Conservation (phyloP, 2,797 vertebrate species). For the Triplophysa bombifrons region DNA sequence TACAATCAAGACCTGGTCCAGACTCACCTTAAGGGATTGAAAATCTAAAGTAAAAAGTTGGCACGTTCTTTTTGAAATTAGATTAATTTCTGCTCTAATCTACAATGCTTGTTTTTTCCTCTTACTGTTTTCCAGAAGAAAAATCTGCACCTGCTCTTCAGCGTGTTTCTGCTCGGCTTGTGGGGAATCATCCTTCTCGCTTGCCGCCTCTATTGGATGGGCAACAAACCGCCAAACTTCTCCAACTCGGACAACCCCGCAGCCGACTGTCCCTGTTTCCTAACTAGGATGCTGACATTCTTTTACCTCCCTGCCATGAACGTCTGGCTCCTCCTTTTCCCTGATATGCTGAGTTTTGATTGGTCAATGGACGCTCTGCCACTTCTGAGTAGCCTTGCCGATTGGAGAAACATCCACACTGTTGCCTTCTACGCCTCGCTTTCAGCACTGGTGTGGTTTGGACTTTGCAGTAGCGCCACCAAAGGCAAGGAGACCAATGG, state of each 20-base stretch:
- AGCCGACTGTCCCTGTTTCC: constrained; percentile 86
- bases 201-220: constrained; percentile 97
- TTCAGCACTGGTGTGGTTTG: constrained; percentile 81
- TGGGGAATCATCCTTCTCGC: constrained; percentile 89
- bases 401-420: constrained; percentile 91
- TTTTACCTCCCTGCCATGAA: constrained; percentile 91
- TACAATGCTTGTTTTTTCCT: constrained; percentile 40
- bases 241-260: constrained; percentile 99
- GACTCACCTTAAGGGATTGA: constrained; percentile 32
- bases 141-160: constrained; percentile 85
- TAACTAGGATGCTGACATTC: constrained; percentile 90
- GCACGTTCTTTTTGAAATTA: neutral
- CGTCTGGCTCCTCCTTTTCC: constrained; percentile 93
- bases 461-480: constrained; percentile 74
- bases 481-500: constrained; percentile 81
- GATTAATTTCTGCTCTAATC: constrained; percentile 11
- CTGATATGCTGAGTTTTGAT: constrained; percentile 95
- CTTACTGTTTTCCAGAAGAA: constrained; percentile 81
- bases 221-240: constrained; percentile 97
- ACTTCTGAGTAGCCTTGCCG: constrained; percentile 83
- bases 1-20: constrained; percentile 31
- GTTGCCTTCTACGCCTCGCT: constrained; percentile 86
- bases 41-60: constrained; percentile 51
- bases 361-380: constrained; percentile 99
- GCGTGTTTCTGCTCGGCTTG: constrained; percentile 83